Conservation (phyloP, 2,797 vertebrate species). For the Sparus aurata region DNA sequence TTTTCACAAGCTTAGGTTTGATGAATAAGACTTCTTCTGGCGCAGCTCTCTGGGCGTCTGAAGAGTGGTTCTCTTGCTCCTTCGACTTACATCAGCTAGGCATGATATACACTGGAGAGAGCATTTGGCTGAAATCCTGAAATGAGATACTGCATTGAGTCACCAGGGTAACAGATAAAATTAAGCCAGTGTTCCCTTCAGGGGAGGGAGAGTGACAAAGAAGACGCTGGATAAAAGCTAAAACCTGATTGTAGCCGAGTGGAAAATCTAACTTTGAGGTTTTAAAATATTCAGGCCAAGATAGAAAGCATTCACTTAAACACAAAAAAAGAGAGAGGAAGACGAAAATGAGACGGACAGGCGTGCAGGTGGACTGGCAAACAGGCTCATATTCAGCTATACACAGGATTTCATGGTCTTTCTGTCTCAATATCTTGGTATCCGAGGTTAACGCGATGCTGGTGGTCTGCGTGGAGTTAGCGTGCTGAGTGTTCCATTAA, state of each 20-base stretch:
- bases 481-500: conserved; percentile 78
- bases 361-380: conserved; percentile 49
- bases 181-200: conserved; percentile 8
- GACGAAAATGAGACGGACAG: conserved; percentile 53
- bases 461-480: conserved; percentile 77
- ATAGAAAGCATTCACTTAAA: not conserved
- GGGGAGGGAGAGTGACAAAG: conserved; percentile 14
- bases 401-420: conserved; percentile 52
- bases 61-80: conserved; percentile 28
- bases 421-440: conserved; percentile 44
- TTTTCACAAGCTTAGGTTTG: conserved; percentile 70
- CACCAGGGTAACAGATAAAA: conserved; percentile 48
- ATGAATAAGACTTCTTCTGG: conserved; percentile 71
- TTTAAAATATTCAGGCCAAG: conserved; percentile 37
- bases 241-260: not conserved
- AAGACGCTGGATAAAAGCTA: conserved; percentile 21
- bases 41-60: conserved; percentile 36
- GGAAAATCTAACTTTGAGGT: conserved; percentile 12
- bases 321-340: not conserved
- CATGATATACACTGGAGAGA: conserved; percentile 62
- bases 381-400: conserved; percentile 27
- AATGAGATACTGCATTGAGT: conserved; percentile 56
- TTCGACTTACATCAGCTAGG: conserved; percentile 55
- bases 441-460: conserved; percentile 55
- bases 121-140: conserved; percentile 62